Evolutionary conservation across 2,888 invertebrate species (phyloP).

Genomic region (Athrips mouffetella): DNA sequence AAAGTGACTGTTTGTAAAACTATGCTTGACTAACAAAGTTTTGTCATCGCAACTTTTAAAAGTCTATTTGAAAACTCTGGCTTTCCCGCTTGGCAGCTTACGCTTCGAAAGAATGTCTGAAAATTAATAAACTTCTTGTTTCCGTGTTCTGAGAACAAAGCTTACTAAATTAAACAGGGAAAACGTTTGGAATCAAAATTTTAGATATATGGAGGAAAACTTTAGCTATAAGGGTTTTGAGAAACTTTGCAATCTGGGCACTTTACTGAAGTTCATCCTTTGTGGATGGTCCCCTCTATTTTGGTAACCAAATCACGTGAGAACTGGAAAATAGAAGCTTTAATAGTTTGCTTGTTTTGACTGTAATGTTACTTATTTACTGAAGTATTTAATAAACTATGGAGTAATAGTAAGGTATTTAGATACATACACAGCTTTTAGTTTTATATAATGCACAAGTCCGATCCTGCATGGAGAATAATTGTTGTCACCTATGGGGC

Average conservation of each 20-base stretch:
- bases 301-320: conserved; percentile 56
- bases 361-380: background rate
- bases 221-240: conserved; percentile 44
- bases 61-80: background rate
- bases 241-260: conserved; percentile 59
- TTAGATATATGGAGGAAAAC: conserved; percentile 43
- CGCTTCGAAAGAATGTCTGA: conserved; percentile 34
- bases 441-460: too few species aligned
- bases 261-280: conserved; percentile 53
- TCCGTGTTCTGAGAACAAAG: conserved; percentile 22
- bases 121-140: conserved; percentile 40
- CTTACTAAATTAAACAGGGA: conserved; percentile 30
- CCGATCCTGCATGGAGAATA: too few species aligned
- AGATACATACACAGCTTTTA: too few species aligned
- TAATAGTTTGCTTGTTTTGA: conserved; percentile 16
- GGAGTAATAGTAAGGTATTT: too few species aligned
- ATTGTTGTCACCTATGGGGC: too few species aligned
- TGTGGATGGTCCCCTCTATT: conserved; percentile 46
- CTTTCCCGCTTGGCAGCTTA: conserved; percentile 12
- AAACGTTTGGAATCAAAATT: conserved; percentile 29
- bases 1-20: background rate
- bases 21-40: background rate
- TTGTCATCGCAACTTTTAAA: conserved; percentile 2
- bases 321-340: conserved; percentile 32
- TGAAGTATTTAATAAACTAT: too few species aligned